Evolutionary conservation across 2,888 invertebrate species (phyloP), one percentile per base, ranked within the genome.

Genomic region (Hirtodrosophila histrioides): DNA sequence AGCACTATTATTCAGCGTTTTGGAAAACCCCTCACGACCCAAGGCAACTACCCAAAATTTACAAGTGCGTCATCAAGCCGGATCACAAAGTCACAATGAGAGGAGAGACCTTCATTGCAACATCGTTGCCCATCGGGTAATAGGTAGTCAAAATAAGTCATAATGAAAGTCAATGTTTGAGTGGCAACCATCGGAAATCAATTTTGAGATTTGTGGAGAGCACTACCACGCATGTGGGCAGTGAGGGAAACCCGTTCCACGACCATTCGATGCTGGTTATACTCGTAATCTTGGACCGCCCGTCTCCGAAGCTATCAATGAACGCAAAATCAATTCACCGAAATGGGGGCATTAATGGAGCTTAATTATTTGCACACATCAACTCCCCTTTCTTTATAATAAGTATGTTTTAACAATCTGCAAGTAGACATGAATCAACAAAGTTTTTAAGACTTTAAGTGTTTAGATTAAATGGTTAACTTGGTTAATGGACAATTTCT

Each of bases 21-120:
- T 75, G 88, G 83, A 69, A 87, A 87, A 64, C 49, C 75, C 80
- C 79, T 44, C 41, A 29, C 45, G 17, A 40, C 7, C 10, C 39
- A 39, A 17, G 11, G 33, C 40, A 62, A 64, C 50, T 17, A 17
- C 35, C 39, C 36, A 58, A 39, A 24, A 43, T 45, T 24, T 4
- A 33, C n/a, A 55, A 62, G 56, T 68, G 83, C 86, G 81, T 82
- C 81, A 82, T 62, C 69, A 36, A 57, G 50, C 40, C 35, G 53
- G 45, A 49, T 35, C 24, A 33, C 31, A 23, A 39, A 24, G 17
- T 23, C 53, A 50, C 36, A 17, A 39, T 33, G 58, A 29, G 45
- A 36, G 11, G 44, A 74, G 78, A 65, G 78, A 65, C 86, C 81
- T 81, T 85, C 86, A 46, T 69, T 75, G 82, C 86, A 74, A 66